Evolutionary conservation across 1,140 invertebrate species (phyloP).

Genomic region (Steinernema khuongi): DNA sequence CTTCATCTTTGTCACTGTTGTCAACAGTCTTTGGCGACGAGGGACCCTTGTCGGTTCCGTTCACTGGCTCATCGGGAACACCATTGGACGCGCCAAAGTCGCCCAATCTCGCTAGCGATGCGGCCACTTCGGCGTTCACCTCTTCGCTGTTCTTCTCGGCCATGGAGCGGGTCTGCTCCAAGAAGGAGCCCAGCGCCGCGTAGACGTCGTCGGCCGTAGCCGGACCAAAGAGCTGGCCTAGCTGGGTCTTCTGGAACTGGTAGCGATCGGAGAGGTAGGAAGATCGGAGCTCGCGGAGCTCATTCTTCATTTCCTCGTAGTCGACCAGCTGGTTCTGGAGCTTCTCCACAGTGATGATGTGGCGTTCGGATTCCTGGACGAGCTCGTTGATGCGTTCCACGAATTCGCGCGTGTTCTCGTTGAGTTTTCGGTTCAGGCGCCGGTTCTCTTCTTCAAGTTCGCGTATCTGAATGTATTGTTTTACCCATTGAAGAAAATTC

Average conservation of each 20-base stretch:
- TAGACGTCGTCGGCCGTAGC: not conserved
- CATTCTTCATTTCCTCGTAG: conserved; percentile 9
- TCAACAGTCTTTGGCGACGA: not conserved
- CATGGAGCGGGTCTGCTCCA: not conserved
- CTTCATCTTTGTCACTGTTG: not conserved
- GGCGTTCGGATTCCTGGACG: not conserved
- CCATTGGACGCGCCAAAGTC: not conserved
- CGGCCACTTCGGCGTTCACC: conserved; percentile 2
- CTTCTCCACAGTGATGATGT: conserved; percentile 4
- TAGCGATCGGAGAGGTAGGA: conserved; percentile 7
- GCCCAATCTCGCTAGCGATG: not conserved
- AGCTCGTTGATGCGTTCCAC: conserved; percentile 9
- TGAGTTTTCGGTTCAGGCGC: not conserved
- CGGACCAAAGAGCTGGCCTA: not conserved
- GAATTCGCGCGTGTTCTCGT: conserved; percentile 7
- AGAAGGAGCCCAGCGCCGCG: not conserved
- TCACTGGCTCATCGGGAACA: not conserved
- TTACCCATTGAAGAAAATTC: not conserved
- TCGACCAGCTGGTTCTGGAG: conserved; percentile 1
- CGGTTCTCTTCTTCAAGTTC: conserved; percentile 11
- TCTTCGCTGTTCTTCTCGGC: conserved; percentile 5
- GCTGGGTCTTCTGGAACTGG: conserved; percentile 12
- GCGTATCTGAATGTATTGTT: not conserved
- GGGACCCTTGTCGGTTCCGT: not conserved
- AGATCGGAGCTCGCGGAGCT: conserved; percentile 2